Base-by-base conservation (phyloP, 1,140 invertebrate genomes). In the Drosophila mayri region DNA sequence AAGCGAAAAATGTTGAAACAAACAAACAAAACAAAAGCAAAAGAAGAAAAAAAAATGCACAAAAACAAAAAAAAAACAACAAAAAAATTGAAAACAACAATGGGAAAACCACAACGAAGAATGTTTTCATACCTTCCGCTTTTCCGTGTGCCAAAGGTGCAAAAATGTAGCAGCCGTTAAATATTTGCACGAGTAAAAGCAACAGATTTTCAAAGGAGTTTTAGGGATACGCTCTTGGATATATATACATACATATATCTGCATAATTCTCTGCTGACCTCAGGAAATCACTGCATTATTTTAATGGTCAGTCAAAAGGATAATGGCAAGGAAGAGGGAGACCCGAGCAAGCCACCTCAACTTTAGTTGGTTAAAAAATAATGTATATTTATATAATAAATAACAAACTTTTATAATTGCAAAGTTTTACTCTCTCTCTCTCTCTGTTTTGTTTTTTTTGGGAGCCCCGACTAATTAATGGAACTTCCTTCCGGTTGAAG, bases 81-180 rank as follows among this genome's bases (percentile, higher is more conserved):
- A 9, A 59, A 59, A 60, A 86, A 86, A 81, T 75, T 67, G 78
- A 67, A 76, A 90, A 83, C 79, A 87, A 82, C 83, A 87, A 88
- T 88, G 81, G 66, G 35, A 32, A 90, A 90, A 90, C 85, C 85
- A 58, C 85, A 90, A 62, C 75, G 79, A 90, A 90, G 81, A 90
- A 90, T 90, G 81, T 85, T 88, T 84, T 90, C 85, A 88, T 88
- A 88, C 85, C 85, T 84, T 82, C 57, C 55, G 44, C 55, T 44
- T 63, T 43, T 38, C 46, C 52, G 52, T 35, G 41, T 35, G 66
- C 60, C 58, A 77, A 77, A 85, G 81, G 81, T 85, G 86, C 81
- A 90, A 90, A 85, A 85, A 90, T 90, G 81, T 85, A 81, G 71
- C 79, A 90, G 85, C 85, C 85, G 85, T 84, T 90, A 90, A 90